Evolutionary conservation across 2,888 invertebrate genomes (phyloP).

Genomic region (Meliscaeva auricollis): DNA sequence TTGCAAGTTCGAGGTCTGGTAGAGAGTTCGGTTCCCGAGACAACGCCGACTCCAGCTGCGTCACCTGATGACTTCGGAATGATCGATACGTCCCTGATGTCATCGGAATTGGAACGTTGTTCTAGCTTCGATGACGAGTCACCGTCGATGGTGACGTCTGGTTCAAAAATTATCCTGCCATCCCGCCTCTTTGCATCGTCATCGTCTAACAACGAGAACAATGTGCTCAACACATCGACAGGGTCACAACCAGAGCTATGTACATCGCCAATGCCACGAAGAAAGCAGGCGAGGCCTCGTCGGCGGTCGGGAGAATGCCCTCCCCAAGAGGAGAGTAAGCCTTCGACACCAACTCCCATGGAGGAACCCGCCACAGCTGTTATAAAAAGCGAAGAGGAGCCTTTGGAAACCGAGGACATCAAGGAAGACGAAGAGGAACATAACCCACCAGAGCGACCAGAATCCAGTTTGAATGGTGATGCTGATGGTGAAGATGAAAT

Average conservation of each 20-base stretch:
- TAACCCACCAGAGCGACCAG: slow-evolving; percentile 50
- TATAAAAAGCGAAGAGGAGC: slow-evolving; percentile 84
- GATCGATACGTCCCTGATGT: slow-evolving; percentile 81
- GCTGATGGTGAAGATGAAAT: slow-evolving; percentile 72
- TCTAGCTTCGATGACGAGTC: slow-evolving; percentile 84
- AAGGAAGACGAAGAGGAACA: slow-evolving; percentile 82
- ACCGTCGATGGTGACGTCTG: slow-evolving; percentile 83
- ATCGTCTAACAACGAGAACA: slow-evolving; percentile 84
- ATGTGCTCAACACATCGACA: slow-evolving; percentile 79
- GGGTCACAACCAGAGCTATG: slow-evolving; percentile 85
- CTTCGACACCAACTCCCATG: slow-evolving; percentile 77
- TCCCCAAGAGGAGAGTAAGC: slow-evolving; percentile 86
- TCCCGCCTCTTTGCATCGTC: slow-evolving; percentile 82
- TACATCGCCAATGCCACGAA: slow-evolving; percentile 91
- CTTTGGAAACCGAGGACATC: slow-evolving; percentile 85
- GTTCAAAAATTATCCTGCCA: slow-evolving; percentile 82
- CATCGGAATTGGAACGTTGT: slow-evolving; percentile 81
- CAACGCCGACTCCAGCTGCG: slow-evolving; percentile 83
- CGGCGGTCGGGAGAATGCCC: slow-evolving; percentile 91
- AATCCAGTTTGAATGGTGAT: slow-evolving; percentile 67
- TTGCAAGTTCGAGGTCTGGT: slow-evolving; percentile 93
- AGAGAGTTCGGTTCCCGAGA: slow-evolving; percentile 86
- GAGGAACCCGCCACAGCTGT: slow-evolving; percentile 78
- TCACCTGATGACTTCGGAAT: slow-evolving; percentile 83
- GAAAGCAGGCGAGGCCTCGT: slow-evolving; percentile 94